A percentile compares a stretch with the other conserved stretches of the same genome.
These are phyloP conservation scores for Meriones unguiculatus DNA, from an alignment of 2,113 vertebrate species.

Conservation along the genomic window DNA sequence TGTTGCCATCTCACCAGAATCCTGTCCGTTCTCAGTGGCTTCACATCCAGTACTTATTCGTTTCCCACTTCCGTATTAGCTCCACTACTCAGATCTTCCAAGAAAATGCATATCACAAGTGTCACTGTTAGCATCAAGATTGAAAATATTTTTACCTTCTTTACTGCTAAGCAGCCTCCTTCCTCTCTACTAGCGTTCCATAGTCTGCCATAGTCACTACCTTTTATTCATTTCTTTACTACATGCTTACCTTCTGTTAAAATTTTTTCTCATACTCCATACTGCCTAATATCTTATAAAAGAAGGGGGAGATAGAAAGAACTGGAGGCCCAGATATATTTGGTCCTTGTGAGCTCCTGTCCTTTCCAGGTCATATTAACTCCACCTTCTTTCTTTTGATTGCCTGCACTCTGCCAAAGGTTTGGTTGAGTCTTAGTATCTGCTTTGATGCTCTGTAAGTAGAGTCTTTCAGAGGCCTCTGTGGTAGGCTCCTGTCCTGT, in stretches of 20 bases:
- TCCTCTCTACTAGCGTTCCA: neutral
- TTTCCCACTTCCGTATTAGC: neutral
- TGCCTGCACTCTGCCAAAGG: too few species aligned
- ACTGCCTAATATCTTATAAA: neutral
- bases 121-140: neutral
- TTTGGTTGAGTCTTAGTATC: too few species aligned
- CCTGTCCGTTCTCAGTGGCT: too few species aligned
- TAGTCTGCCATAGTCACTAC: neutral
- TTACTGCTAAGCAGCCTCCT: neutral
- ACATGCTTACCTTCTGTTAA: neutral
- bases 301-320: too few species aligned
- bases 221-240: neutral
- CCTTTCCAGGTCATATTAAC: too few species aligned
- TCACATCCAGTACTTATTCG: neutral
- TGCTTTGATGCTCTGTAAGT: too few species aligned
- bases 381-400: too few species aligned
- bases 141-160: neutral
- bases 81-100: neutral
- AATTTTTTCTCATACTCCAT: neutral
- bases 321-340: too few species aligned
- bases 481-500: too few species aligned
- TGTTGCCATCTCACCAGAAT: neutral
- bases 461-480: too few species aligned
- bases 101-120: neutral
- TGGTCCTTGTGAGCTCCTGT: too few species aligned